Percentiles rank a stretch among this genome's conserved stretches.
phyloP scores from a whole-genome alignment of 1,140 invertebrate species.

The Melanaphis sacchari region DNA sequence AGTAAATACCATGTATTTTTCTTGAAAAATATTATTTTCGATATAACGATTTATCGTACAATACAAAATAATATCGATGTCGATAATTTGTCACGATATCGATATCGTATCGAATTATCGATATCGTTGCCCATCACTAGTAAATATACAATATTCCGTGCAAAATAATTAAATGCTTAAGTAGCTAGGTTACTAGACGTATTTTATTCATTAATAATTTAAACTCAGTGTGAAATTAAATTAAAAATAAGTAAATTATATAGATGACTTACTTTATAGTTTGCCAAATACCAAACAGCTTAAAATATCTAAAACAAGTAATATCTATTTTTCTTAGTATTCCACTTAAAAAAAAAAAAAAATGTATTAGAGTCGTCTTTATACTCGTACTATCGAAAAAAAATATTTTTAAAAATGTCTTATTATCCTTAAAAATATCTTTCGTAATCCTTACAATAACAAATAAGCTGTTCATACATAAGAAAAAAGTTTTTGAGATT shows the following conservation, averaged over 20 bases:
- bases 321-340: background rate
- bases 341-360: background rate
- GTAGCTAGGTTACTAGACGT: background rate
- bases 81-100: too few relatives aligned
- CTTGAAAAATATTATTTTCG: too few relatives aligned
- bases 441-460: background rate
- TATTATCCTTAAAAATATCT: background rate
- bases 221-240: background rate
- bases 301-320: background rate
- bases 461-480: background rate
- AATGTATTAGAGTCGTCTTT: background rate
- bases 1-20: too few relatives aligned
- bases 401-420: background rate
- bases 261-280: background rate
- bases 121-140: too few relatives aligned
- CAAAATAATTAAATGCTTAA: too few relatives aligned
- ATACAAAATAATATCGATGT: too few relatives aligned
- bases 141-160: too few relatives aligned
- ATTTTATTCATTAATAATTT: background rate
- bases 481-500: background rate
- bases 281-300: background rate
- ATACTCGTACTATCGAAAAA: background rate
- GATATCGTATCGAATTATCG: too few relatives aligned
- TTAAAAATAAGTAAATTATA: too few relatives aligned
- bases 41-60: too few relatives aligned